Base-by-base conservation (phyloP, 2,113 vertebrate species). In the Hassar affinis region DNA sequence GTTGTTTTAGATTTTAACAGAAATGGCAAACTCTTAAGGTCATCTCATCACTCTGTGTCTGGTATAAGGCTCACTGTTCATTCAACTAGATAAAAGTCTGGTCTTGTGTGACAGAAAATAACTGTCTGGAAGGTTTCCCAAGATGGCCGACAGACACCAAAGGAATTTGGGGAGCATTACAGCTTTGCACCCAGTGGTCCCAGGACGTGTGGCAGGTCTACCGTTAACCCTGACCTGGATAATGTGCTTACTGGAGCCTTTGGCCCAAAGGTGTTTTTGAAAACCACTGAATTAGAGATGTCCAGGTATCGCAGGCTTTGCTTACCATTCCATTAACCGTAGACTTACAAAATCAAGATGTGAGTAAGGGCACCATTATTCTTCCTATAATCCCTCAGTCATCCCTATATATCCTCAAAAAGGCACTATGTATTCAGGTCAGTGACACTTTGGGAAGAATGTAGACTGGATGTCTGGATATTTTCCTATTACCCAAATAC, bases 291-390 rank as follows among this genome's bases (percentile, higher is more conserved):
- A 74, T 49, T 74, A 27, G 25, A 27, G 80, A 84, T 78, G 82
- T 62, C 79, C 82, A n/a, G 27, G 78, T 82, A 54, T 81, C 80
- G 30, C 47, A 61, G 62, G 79, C 84, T 81, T 78, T 86, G 51
- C 72, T 68, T 74, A 69, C 54, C 61, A 52, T 83, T 77, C 45
- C 15, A 78, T 83, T 80, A 77, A 69, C 52, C 47, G 80, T 38
- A 61, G 56, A 82, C 35, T 82, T 83, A 64, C 83, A 80, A 79
- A 72, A 76, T 84, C 51, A 57, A 78, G 62, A 62, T 59, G 8
- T 25, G 69, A 49, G 5, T 27, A 74, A 27, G 11, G 6, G n/a
- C 15, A 51, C 45, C 6, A 52, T 7, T 33, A 20, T 52, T 20
- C 25, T 33, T 33, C 33, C 25, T 51, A 51, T 51, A 75, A 33